Percentiles rank a stretch among this genome's conserved stretches.
These are phyloP conservation scores for Ianthella basta DNA, from an alignment of 37 sponge, comb jelly and placozoan genomes.

Conservation along the genomic window DNA sequence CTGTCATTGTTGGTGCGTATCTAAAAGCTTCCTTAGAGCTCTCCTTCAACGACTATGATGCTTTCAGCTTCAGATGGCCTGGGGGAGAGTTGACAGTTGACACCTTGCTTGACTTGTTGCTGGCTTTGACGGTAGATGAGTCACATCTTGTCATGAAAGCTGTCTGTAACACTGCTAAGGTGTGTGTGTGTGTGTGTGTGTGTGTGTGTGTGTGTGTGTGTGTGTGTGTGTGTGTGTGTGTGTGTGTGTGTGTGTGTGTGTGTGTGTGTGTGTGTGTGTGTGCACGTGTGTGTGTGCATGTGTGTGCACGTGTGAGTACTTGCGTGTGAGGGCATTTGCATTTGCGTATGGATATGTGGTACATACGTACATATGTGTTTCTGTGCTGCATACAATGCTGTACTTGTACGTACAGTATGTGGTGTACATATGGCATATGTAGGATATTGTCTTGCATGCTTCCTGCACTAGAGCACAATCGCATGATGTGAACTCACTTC, in stretches of 20 bases:
- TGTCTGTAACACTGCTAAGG: constrained; percentile 63
- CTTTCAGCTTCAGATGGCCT: neutral
- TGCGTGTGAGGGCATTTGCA: neutral
- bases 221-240: neutral
- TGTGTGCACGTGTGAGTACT: neutral
- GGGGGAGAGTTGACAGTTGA: too few relatives aligned
- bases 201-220: neutral
- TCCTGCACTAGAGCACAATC: too few relatives aligned
- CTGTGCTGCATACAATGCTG: neutral
- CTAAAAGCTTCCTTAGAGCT: neutral
- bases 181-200: constrained; percentile 45
- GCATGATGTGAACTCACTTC: too few relatives aligned
- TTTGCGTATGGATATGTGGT: neutral
- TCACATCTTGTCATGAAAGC: constrained; percentile 66
- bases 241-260: neutral
- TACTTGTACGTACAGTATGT: neutral
- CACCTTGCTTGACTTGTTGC: neutral
- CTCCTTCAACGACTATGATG: neutral
- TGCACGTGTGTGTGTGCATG: neutral
- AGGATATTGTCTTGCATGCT: too few relatives aligned
- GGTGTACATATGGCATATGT: too few relatives aligned
- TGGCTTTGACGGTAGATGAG: constrained; percentile 26
- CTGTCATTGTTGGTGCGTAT: neutral
- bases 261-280: neutral
- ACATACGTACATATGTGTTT: too few relatives aligned